These are phyloP conservation scores for Pogona vitticeps DNA, from an alignment of 2,113 vertebrate species.

Conservation along the genomic window DNA sequence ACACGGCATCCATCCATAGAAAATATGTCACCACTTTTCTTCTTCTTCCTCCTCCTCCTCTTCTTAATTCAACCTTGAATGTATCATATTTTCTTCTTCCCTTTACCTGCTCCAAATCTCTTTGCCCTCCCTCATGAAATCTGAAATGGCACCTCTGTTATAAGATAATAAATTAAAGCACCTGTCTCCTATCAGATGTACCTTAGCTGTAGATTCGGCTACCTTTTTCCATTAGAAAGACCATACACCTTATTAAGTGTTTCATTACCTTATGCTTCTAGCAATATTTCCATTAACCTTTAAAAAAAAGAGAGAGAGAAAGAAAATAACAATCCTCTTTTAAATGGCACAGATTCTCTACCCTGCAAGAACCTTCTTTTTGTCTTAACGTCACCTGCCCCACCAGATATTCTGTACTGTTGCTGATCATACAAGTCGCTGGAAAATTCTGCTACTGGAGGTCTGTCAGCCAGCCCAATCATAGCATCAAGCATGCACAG, in stretches of 20 bases:
- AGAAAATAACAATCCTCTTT: constrained; percentile 11
- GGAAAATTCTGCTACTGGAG: background rate
- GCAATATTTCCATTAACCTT: constrained; percentile 36
- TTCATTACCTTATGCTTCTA: constrained; percentile 16
- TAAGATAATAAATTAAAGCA: constrained; percentile 23
- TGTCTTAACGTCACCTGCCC: background rate
- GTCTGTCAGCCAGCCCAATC: background rate
- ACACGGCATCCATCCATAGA: background rate
- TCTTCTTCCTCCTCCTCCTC: background rate
- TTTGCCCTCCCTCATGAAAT: constrained; percentile 5
- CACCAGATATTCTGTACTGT: background rate
- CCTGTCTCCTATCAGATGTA: constrained; percentile 54
- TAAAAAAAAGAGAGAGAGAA: no score
- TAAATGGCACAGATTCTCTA: constrained; percentile 1
- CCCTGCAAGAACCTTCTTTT: constrained; percentile 20
- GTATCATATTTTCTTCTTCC: background rate
- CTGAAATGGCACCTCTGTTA: constrained; percentile 11
- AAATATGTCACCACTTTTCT: background rate
- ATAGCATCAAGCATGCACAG: background rate
- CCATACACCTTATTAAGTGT: background rate
- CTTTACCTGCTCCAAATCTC: background rate
- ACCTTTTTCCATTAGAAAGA: constrained; percentile 48
- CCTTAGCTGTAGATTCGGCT: constrained; percentile 38
- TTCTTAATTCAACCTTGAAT: constrained; percentile 7
- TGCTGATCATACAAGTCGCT: background rate